Evolutionary conservation across 1,140 invertebrate species (phyloP).

Genomic region (Lasaia peninsularis): DNA sequence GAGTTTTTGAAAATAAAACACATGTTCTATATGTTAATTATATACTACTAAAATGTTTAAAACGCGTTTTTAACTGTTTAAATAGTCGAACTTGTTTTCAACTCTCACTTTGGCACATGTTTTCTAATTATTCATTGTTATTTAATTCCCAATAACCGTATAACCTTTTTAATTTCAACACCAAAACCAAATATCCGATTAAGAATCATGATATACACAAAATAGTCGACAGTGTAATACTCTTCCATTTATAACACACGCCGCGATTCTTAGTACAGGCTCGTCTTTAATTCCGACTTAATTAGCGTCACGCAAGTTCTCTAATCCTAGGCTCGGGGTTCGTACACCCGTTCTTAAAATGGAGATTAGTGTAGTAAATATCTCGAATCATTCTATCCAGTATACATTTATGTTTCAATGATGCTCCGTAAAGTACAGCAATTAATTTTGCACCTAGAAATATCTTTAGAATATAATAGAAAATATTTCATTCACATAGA

Average conservation of each 20-base stretch:
- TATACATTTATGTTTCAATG: not conserved
- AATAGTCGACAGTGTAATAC: slow-evolving; percentile 65
- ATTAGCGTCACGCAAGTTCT: slow-evolving; percentile 76
- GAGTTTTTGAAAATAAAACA: too few relatives aligned
- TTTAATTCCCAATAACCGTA: too few relatives aligned
- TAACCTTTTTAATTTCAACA: too few relatives aligned
- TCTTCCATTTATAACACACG: slow-evolving; percentile 73
- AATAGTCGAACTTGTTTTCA: too few relatives aligned
- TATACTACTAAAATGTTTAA: too few relatives aligned
- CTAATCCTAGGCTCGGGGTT: slow-evolving; percentile 72
- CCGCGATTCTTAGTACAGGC: slow-evolving; percentile 71
- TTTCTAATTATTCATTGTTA: too few relatives aligned
- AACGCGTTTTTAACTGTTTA: too few relatives aligned
- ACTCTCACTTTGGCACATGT: too few relatives aligned
- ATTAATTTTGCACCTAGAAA: not conserved
- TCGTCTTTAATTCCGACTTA: slow-evolving; percentile 73
- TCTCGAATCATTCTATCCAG: slow-evolving; percentile 61
- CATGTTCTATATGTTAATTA: too few relatives aligned
- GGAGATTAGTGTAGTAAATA: slow-evolving; percentile 69
- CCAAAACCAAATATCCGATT: not conserved
- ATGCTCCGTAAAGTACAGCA: not conserved
- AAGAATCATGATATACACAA: slow-evolving; percentile 11
- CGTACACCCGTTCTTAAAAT: slow-evolving; percentile 73
- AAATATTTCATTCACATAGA: too few relatives aligned
- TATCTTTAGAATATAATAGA: too few relatives aligned